These are phyloP conservation scores for Notechis scutatus DNA, from an alignment of 2,113 vertebrate genomes.

Conservation along the genomic window DNA sequence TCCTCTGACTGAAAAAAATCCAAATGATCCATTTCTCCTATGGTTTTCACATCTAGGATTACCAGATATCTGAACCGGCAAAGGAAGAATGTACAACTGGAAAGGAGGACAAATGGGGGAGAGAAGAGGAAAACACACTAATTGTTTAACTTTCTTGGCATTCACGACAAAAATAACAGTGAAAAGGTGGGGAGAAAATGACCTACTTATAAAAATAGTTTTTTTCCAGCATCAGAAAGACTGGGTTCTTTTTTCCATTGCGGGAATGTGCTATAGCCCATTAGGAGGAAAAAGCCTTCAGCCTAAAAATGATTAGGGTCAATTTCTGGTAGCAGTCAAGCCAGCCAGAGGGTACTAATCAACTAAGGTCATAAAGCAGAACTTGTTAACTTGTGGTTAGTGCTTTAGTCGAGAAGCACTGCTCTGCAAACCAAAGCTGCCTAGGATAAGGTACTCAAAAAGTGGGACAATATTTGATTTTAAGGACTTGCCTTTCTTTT, in stretches of 20 bases:
- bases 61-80: background rate
- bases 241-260: background rate
- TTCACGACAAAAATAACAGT: background rate
- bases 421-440: background rate
- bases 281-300: background rate
- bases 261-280: background rate
- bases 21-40: background rate
- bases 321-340: background rate
- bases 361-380: background rate
- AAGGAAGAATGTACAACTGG: background rate
- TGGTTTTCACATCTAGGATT: background rate
- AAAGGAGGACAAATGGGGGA: background rate
- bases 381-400: background rate
- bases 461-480: background rate
- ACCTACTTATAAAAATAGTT: background rate
- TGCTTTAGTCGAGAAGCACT: background rate
- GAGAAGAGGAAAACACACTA: background rate
- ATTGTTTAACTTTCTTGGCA: background rate
- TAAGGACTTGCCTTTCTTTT: background rate
- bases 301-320: background rate
- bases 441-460: background rate
- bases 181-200: background rate
- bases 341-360: background rate
- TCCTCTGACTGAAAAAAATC: background rate
- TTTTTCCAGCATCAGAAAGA: background rate